Evolutionary conservation across 2,113 vertebrate genomes (phyloP).

Genomic region (Limnothrissa miodon): DNA sequence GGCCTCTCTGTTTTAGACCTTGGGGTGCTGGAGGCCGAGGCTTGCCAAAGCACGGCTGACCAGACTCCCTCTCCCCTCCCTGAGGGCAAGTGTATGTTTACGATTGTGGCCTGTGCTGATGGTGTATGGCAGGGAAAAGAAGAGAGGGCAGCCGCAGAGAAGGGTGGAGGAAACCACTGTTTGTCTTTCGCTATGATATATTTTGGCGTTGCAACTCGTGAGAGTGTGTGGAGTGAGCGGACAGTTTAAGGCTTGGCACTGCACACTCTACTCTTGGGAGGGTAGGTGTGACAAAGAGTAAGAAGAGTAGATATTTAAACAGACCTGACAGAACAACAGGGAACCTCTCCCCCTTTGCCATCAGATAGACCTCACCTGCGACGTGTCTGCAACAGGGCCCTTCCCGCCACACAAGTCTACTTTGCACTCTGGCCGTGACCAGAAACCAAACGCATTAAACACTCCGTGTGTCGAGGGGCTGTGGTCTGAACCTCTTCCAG

Average conservation of each 20-base stretch:
- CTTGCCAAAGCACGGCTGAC: slow-evolving; percentile 32
- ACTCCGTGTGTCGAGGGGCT: not conserved
- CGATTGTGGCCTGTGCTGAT: slow-evolving; percentile 36
- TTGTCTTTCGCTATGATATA: slow-evolving; percentile 21
- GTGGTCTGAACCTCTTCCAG: slow-evolving; percentile 7
- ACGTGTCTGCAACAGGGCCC: not conserved
- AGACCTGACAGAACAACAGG: not conserved
- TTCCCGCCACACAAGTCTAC: not conserved
- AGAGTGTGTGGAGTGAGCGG: not conserved
- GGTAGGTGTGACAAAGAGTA: not conserved
- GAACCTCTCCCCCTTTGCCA: not conserved
- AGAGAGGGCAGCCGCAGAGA: slow-evolving; percentile 1
- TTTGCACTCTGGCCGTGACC: slow-evolving; percentile 14
- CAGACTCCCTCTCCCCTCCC: slow-evolving; percentile 14
- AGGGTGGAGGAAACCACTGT: slow-evolving; percentile 23
- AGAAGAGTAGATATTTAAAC: not conserved
- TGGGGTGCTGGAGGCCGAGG: slow-evolving; percentile 27
- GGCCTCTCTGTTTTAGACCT: slow-evolving; percentile 22
- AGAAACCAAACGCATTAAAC: slow-evolving; percentile 48
- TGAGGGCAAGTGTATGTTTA: not conserved
- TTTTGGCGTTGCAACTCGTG: not conserved
- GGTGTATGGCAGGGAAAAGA: slow-evolving; percentile 2
- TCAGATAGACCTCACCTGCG: not conserved
- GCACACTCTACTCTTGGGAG: not conserved
- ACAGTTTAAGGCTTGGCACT: slow-evolving; percentile 9